A percentile compares a stretch with the other conserved stretches of the same genome.
Conservation (phyloP, 2,797 vertebrate species). For the Clarias platycephalus region DNA sequence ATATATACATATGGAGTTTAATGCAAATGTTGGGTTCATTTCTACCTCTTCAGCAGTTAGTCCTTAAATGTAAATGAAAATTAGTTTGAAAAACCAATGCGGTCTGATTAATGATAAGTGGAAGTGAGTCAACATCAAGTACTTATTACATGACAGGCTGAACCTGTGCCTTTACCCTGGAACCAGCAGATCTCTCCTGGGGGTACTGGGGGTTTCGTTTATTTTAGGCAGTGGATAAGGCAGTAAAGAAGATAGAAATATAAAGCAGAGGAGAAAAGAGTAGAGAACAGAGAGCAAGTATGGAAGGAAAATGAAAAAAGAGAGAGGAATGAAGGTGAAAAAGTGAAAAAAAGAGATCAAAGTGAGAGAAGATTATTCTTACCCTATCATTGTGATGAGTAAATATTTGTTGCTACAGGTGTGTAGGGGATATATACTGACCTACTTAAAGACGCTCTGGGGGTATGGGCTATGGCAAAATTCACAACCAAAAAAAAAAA, state of each 20-base stretch:
- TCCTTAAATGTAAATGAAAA: not conserved
- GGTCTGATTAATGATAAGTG: not conserved
- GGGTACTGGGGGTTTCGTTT: not conserved
- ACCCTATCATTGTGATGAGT: constrained; percentile 48
- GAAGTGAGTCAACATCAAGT: not conserved
- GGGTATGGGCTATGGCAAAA: not conserved
- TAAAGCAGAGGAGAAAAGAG: not conserved
- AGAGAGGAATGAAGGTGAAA: not conserved
- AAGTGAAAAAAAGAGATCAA: not conserved
- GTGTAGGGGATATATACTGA: constrained; percentile 70
- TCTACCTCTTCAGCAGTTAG: not conserved
- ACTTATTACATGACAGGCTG: not conserved
- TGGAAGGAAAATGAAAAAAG: not conserved
- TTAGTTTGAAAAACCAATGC: not conserved
- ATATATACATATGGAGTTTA: not conserved
- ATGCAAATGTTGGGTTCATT: not conserved
- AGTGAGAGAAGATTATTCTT: not conserved
- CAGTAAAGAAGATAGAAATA: not conserved
- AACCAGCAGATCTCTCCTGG: not conserved
- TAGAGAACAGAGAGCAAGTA: not conserved
- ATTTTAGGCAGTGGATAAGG: not conserved
- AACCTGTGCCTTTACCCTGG: constrained; percentile 11
- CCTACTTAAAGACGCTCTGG: constrained; percentile 66
- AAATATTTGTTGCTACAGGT: constrained; percentile 63
- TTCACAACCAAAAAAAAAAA: not conserved